These are phyloP conservation scores for Pseudomyrmex gracilis DNA, from an alignment of 1,140 invertebrate genomes.

Conservation along the genomic window DNA sequence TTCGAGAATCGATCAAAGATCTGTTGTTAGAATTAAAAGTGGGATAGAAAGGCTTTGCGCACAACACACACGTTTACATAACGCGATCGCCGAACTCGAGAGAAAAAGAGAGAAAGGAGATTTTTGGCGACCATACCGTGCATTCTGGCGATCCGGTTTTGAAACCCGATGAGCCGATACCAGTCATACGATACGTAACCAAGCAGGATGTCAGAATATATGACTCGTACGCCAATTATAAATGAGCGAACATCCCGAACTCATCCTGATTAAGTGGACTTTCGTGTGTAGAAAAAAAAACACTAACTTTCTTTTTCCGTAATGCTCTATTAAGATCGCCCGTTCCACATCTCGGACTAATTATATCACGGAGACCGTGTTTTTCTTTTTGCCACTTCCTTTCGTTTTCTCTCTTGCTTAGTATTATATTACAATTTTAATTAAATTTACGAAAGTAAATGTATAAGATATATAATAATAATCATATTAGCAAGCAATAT, in stretches of 20 bases:
- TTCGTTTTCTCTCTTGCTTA: neutral
- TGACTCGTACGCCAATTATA: conserved; percentile 19
- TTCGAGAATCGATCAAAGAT: neutral
- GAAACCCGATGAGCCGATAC: conserved; percentile 42
- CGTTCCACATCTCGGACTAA: conserved; percentile 22
- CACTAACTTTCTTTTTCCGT: conserved; percentile 27
- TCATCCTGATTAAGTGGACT: neutral
- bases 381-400: neutral
- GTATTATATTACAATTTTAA: neutral
- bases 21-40: neutral
- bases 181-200: conserved; percentile 3
- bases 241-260: neutral
- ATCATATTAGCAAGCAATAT: neutral
- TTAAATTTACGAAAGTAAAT: neutral
- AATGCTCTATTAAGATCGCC: neutral
- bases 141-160: conserved; percentile 35
- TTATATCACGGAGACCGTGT: neutral
- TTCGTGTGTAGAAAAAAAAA: neutral
- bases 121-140: conserved; percentile 29
- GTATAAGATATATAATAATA: neutral
- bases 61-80: conserved; percentile 4
- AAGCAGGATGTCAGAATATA: conserved; percentile 25
- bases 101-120: conserved; percentile 34
- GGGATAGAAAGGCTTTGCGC: neutral
- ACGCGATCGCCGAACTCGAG: conserved; percentile 25